Evolutionary conservation across 1,140 invertebrate species (phyloP).

Genomic region (Marisa cornuarietis): DNA sequence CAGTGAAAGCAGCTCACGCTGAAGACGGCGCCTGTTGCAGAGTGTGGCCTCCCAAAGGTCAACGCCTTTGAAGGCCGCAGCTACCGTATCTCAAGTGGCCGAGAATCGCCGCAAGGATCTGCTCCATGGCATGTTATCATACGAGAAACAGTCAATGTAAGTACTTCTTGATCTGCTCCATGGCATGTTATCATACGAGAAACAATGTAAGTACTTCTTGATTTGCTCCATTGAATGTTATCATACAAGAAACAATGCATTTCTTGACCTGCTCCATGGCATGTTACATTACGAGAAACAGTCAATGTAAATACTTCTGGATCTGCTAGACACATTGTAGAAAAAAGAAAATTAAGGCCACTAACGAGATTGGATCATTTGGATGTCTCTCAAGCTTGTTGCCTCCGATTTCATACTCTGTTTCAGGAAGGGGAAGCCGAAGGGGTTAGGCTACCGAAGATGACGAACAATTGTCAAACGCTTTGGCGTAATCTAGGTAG

Average conservation of each 20-base stretch:
- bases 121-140: conserved; percentile 53
- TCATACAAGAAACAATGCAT: too few species aligned
- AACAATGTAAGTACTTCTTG: conserved; percentile 14
- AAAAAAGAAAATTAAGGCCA: too few species aligned
- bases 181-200: conserved; percentile 52
- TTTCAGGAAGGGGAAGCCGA: too few species aligned
- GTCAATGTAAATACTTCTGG: conserved; percentile 1
- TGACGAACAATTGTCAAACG: too few species aligned
- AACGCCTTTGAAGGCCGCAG: conserved; percentile 18
- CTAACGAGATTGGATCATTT: too few species aligned
- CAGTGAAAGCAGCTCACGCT: too few species aligned
- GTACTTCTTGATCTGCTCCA: conserved; percentile 35
- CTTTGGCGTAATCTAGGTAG: too few species aligned
- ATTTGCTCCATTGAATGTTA: conserved; percentile 50
- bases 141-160: conserved; percentile 26
- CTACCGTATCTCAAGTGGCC: conserved; percentile 43
- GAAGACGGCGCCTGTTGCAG: neutral
- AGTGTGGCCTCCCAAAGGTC: conserved; percentile 28
- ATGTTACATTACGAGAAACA: conserved; percentile 44
- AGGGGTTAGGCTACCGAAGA: too few species aligned
- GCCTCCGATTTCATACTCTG: too few species aligned
- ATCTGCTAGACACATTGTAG: too few species aligned
- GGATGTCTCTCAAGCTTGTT: too few species aligned
- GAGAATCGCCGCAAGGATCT: conserved; percentile 34
- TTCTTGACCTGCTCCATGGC: conserved; percentile 51